Evolutionary conservation across 2,113 vertebrate species (phyloP).

Genomic region (Tichodroma muraria): DNA sequence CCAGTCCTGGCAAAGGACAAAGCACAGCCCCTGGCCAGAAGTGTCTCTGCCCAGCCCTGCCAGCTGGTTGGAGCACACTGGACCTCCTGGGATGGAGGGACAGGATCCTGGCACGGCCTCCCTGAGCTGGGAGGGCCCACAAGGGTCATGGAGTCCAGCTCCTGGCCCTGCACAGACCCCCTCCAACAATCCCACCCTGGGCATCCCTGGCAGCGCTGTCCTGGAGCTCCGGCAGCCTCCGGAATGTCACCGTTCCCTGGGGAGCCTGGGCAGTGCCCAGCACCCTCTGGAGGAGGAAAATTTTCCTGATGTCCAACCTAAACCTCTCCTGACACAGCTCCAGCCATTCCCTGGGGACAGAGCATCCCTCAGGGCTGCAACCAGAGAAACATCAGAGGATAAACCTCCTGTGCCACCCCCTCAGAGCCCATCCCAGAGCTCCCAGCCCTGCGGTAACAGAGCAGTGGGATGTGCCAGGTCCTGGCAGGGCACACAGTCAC

Average conservation of each 20-base stretch:
- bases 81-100: rapidly evolving
- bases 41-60: not conserved
- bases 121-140: not conserved
- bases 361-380: not conserved
- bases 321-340: rapidly evolving
- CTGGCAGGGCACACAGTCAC: not conserved
- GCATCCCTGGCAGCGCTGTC: rapidly evolving
- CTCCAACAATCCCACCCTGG: not conserved
- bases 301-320: rapidly evolving
- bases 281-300: not conserved
- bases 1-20: not conserved
- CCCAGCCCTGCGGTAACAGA: rapidly evolving
- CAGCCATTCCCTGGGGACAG: rapidly evolving
- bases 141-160: rapidly evolving
- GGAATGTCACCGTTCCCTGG: not conserved
- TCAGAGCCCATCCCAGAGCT: not conserved
- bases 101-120: not conserved
- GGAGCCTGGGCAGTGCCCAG: not conserved
- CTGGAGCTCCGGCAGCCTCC: not conserved
- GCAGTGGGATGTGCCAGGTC: rapidly evolving
- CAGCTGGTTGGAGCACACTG: rapidly evolving
- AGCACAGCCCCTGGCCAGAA: not conserved
- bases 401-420: not conserved
- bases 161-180: not conserved
- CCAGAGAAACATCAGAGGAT: rapidly evolving